phyloP scores from a whole-genome alignment of 2,888 invertebrate genomes.

The Boloria selene region DNA sequence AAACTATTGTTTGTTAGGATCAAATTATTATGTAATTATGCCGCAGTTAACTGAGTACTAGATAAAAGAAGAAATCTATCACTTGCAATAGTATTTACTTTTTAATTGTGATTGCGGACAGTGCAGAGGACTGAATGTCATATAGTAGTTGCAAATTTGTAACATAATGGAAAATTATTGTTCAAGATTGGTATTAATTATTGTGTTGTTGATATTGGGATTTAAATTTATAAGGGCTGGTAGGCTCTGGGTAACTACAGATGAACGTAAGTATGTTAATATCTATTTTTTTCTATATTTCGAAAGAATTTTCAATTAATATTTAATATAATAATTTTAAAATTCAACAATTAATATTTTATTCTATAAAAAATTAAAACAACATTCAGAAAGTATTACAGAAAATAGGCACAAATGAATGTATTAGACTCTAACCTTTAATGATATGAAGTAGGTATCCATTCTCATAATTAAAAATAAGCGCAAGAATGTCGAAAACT shows the following conservation, averaged over 20 bases:
- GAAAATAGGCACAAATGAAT: neutral
- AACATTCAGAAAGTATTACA: too few relatives aligned
- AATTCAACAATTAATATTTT: too few relatives aligned
- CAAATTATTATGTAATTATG: constrained; percentile 18
- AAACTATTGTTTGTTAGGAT: neutral
- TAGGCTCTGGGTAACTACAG: constrained; percentile 57
- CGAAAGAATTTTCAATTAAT: neutral
- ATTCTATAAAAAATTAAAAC: too few relatives aligned
- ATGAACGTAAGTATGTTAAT: constrained; percentile 61
- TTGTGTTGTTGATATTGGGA: constrained; percentile 17
- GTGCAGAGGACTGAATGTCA: neutral
- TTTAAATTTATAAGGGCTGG: constrained; percentile 30
- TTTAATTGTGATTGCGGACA: neutral
- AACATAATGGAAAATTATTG: constrained; percentile 8
- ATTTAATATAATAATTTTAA: too few relatives aligned
- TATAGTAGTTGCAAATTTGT: neutral
- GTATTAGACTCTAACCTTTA: neutral
- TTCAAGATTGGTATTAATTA: neutral
- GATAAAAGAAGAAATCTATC: constrained; percentile 17
- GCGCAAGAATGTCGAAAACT: neutral
- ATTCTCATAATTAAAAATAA: neutral
- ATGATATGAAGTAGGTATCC: neutral
- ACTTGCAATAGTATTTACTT: neutral
- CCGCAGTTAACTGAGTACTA: constrained; percentile 11
- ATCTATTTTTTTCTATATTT: neutral